Base-by-base conservation (phyloP, 2,888 invertebrate genomes). In the Hymenopus coronatus region DNA sequence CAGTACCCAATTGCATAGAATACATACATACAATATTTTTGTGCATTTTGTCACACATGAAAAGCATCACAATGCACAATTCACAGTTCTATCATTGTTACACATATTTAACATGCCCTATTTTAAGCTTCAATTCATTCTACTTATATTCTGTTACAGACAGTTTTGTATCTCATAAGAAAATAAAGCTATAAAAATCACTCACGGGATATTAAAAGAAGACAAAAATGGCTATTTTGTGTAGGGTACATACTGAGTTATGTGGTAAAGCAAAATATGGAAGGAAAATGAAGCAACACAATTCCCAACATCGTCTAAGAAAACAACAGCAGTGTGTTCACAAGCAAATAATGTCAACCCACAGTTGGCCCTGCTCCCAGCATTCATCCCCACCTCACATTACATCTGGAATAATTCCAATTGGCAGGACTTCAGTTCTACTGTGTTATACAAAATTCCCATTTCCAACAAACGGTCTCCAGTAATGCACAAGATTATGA, bases 391-490 rank as follows among this genome's bases (percentile, higher is more conserved):
- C 54, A 70, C 54, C 28, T 87, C 81, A 70, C 70, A 87, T 82
- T 27, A 82, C n/a, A 33, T 40, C 82, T 87, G 87, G 87, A 87
- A 33, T 12, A 81, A 87, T 87, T 87, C 87, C 87, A 87, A n/a
- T 40, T 87, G 87, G 87, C 87, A 87, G 9, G 30, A 30, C 28
- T 40, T 82, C 87, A 3, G n/a, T 87, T 82, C 82, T 82, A 82
- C 82, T 70, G 54, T 70, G 54, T 70, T 70, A 70, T 20, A 70
- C 54, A 70, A 70, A 70, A 70, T 70, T 25, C 54, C 20, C 54
- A 70, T 70, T 70, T 20, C 54, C 54, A 70, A 70, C 15, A 54
- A 54, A 54, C 54, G 20, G 54, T 70, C 54, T 70, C 20, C 54
- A 70, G 20, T 70, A 70, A 25, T 70, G 54, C 54, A 70, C 54